Base-by-base conservation (phyloP, 2,113 vertebrate genomes). In the Dromiciops gliroides region DNA sequence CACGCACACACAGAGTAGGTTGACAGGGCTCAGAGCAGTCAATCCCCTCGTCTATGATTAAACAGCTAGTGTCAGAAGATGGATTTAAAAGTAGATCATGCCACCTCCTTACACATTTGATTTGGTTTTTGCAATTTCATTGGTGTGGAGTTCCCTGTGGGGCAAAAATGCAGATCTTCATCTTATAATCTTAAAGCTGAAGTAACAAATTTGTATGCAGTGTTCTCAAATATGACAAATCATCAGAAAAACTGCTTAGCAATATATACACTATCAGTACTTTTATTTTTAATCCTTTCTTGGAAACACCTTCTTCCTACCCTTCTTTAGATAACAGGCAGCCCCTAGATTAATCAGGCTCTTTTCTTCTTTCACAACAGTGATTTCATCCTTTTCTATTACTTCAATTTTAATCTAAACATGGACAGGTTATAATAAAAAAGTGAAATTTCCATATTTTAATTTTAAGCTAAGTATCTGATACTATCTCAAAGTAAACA, bases 381-480 rank as follows among this genome's bases (percentile, higher is more conserved):
- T 11, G 24, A 60, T 60, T 56, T 60, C 44, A 53, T 88, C 12
- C 52, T 37, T 90, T 91, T 75, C 91, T 31, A 24, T 0, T 56
- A 89, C 22, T 49, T 12, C 51, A 89, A 1, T 12, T 48, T 75
- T n/a, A 9, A 10, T 6, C 89, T 89, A 60, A 60, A 37, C 14
- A 60, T n/a, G 60, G 60, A n/a, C 56, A 67, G 31, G 8, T 26
- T 67, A 37, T 67, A 67, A 37, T 6, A n/a, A 60, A 92, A 37
- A 89, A 1, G 47, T 23, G 37, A 75, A 75, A 75, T n/a, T 75
- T 75, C 37, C 5, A 31, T 26, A 89, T 49, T 92, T 89, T 92
- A 25, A 51, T 25, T 47, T 22, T 0, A 22, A 10, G 19, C 0
- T 0, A n/a, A 44, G 47, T 4, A n/a, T 47, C 9, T 48, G 48